Evolutionary conservation across 2,113 vertebrate species (phyloP).

Genomic region (Antennarius striatus): DNA sequence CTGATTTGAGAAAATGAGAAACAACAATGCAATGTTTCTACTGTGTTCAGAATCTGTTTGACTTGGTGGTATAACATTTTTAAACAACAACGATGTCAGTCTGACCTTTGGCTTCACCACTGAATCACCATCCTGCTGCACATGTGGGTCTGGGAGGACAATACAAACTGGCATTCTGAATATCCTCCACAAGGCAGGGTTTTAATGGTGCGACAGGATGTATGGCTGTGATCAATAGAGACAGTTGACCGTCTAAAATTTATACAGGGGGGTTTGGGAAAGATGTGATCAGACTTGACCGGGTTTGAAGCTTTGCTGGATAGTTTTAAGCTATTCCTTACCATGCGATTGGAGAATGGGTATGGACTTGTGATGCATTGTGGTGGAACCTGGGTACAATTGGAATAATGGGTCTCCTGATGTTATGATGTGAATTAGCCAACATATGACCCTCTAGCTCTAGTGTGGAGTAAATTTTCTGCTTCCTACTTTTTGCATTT

Average conservation of each 20-base stretch:
- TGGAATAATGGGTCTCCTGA: too few species aligned
- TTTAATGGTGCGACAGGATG: constrained; percentile 26
- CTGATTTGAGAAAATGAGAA: too few species aligned
- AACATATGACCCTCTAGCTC: too few species aligned
- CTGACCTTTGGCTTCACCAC: constrained; percentile 57
- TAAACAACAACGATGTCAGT: too few species aligned
- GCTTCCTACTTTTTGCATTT: too few species aligned
- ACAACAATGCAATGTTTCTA: not conserved
- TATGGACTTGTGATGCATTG: too few species aligned
- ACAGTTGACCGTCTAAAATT: constrained; percentile 66
- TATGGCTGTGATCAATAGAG: constrained; percentile 54
- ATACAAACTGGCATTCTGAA: constrained; percentile 51
- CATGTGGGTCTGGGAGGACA: constrained; percentile 30
- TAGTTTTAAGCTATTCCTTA: too few species aligned
- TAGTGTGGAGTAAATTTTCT: too few species aligned
- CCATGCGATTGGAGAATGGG: too few species aligned
- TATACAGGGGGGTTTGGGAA: constrained; percentile 54
- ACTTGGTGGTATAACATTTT: constrained; percentile 28
- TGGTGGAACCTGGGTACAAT: too few species aligned
- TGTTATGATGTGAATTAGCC: too few species aligned
- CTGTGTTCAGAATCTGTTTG: constrained; percentile 12
- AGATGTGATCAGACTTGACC: constrained; percentile 49
- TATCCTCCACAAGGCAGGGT: constrained; percentile 28
- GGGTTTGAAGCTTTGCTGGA: not conserved
- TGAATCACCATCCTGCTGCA: constrained; percentile 8